Conservation (phyloP, 2,888 invertebrate species). For the Dicyrtoma fusca region DNA sequence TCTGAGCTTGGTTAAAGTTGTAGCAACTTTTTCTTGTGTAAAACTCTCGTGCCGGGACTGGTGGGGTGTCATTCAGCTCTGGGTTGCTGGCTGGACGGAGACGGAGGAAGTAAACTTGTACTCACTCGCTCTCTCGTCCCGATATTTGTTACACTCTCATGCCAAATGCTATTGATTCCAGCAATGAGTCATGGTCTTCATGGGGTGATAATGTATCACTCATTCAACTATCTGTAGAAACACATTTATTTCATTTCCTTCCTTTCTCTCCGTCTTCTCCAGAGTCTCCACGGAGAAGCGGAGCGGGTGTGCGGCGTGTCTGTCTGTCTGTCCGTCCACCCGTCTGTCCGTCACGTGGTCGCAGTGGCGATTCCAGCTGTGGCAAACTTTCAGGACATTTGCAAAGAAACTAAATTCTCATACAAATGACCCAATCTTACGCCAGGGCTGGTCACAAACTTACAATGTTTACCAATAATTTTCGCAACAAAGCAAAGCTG, state of each 20-base stretch:
- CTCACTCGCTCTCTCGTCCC: no score
- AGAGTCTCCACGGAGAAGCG: no score
- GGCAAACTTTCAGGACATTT: no score
- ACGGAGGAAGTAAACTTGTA: no score
- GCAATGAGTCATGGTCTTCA: constrained; percentile 47
- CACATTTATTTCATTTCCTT: constrained; percentile 41
- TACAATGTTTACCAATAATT: no score
- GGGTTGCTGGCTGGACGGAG: no score
- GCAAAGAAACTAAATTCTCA: no score
- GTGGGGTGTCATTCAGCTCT: not conserved
- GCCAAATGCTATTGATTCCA: constrained; percentile 44
- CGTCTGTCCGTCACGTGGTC: not conserved
- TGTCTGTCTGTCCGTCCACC: not conserved
- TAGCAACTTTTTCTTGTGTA: constrained; percentile 1
- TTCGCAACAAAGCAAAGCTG: no score
- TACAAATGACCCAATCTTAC: no score
- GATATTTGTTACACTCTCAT: constrained; percentile 39
- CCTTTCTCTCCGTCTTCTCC: constrained; percentile 14
- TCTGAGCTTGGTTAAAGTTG: not conserved
- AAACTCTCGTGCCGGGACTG: not conserved
- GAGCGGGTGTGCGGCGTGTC: not conserved
- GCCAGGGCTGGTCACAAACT: no score
- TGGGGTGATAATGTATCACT: constrained; percentile 45
- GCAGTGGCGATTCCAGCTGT: no score
- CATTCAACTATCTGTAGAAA: constrained; percentile 42